Evolutionary conservation across 2,888 invertebrate genomes (phyloP).

Genomic region (Dryobota labecula): DNA sequence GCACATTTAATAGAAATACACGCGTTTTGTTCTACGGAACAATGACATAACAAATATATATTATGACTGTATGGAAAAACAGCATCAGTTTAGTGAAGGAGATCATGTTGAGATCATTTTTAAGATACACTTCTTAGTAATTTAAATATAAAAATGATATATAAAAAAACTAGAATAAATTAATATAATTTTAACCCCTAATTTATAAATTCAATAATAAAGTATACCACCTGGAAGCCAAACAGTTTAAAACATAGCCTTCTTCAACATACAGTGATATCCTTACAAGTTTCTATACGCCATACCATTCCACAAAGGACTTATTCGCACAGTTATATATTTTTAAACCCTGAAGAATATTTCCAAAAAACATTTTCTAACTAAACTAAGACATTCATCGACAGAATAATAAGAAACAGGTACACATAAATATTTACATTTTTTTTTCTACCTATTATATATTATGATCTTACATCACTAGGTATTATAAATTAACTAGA

Average conservation of each 20-base stretch:
- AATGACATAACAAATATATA: slow-evolving; percentile 38
- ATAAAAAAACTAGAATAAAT: background rate
- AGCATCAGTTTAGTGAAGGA: slow-evolving; percentile 22
- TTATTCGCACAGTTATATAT: background rate
- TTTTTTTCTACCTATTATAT: slow-evolving; percentile 31
- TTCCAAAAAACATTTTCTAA: background rate
- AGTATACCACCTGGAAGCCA: background rate
- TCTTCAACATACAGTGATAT: background rate
- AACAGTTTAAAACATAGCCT: background rate
- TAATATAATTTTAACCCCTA: background rate
- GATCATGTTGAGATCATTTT: slow-evolving; percentile 26
- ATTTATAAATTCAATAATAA: slow-evolving; percentile 15
- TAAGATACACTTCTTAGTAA: slow-evolving; percentile 14
- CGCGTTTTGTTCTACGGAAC: slow-evolving; percentile 35
- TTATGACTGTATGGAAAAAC: slow-evolving; percentile 19
- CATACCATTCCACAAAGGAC: background rate
- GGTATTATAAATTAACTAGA: slow-evolving; percentile 5
- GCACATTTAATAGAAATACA: slow-evolving; percentile 54
- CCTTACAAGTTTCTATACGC: background rate
- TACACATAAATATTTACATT: slow-evolving; percentile 51
- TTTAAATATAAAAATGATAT: slow-evolving; percentile 1
- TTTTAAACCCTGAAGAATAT: background rate
- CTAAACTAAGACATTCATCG: background rate
- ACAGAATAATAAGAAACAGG: slow-evolving; percentile 23
- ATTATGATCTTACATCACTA: slow-evolving; percentile 33